Percentiles rank a stretch among this genome's conserved stretches.
Conservation (phyloP, 2,888 invertebrate genomes). For the Drosophila ezoana region DNA sequence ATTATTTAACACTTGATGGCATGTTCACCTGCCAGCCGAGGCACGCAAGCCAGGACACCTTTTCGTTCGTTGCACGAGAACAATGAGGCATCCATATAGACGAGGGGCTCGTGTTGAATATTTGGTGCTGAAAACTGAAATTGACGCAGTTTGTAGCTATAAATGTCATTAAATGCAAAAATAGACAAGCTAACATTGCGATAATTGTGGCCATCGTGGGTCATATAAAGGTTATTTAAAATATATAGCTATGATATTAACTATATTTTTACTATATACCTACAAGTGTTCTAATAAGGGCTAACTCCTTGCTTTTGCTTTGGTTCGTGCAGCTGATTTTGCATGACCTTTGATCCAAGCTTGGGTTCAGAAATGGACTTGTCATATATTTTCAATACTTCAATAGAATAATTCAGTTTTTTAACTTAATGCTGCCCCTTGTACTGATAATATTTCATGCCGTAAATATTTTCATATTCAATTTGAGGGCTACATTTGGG, state of each 20-base stretch:
- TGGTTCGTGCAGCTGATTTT: too few species aligned
- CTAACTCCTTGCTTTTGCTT: too few species aligned
- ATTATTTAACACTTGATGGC: constrained; percentile 54
- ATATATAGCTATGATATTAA: neutral
- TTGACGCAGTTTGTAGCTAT: constrained; percentile 47
- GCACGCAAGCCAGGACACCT: constrained; percentile 31
- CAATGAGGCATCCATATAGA: neutral
- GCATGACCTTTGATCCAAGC: too few species aligned
- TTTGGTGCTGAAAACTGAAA: constrained; percentile 42
- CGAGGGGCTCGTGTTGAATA: neutral
- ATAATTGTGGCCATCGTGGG: constrained; percentile 28
- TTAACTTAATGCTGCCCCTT: too few species aligned
- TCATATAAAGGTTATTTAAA: constrained; percentile 46
- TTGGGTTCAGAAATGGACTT: accelerated
- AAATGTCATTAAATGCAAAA: constrained; percentile 43
- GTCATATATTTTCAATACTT: too few species aligned
- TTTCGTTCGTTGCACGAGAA: constrained; percentile 1
- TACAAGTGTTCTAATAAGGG: too few species aligned
- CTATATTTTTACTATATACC: too few species aligned
- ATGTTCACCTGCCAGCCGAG: constrained; percentile 26
- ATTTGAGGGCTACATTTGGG: too few species aligned
- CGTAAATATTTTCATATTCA: too few species aligned
- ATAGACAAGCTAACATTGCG: constrained; percentile 33
- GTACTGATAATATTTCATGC: too few species aligned
- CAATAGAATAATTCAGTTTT: too few species aligned